Evolutionary conservation across 2,113 vertebrate genomes (phyloP), one percentile per base, ranked within the genome.

Genomic region (Lasiurus borealis): DNA sequence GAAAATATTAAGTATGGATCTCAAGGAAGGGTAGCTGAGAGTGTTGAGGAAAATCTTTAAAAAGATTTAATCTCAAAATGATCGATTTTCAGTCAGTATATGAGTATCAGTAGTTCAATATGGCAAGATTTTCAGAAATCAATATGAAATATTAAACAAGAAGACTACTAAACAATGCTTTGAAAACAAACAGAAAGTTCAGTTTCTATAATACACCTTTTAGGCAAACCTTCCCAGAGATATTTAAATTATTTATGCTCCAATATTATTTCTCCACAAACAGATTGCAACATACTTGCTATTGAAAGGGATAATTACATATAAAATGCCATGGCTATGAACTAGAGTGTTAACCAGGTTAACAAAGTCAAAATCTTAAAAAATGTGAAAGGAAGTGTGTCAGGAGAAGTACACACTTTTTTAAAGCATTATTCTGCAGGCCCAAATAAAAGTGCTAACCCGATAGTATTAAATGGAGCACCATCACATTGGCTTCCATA

Each of bases 1-100:
- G 78, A 98, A 98, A 98, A 97, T 96, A 92, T 97, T 97, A 98
- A 98, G 96, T 96, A 54, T 96, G 34, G 91, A 95, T 97, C 97
- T 98, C 96, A 97, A 98, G 96, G 85, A 97, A 97, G 95, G 88
- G 4, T 34, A 91, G 44, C 85, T 97, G 97, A 92, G 54, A 94
- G 31, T 78, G n/a, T 48, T 93, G 73, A 94, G 93, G 71, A 95
- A 89, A 89, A 85, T 62, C 90, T 95, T 81, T 75, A 29, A 34
- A 94, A 94, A 91, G 72, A 97, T 36, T 12, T 36, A 73, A 77
- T 76, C 52, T 86, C 88, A 95, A 88, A 85, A 96, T 64, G 31
- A 83, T 93, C 36, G 40, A 94, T 46, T 94, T 92, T 66, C 48
- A 92, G 18, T 40, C 76, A 69, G 6, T 23, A 71, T 81, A 36